A percentile compares a stretch with the other conserved stretches of the same genome.
phyloP scores from a whole-genome alignment of 2,888 invertebrate genomes.

The Bellardia bayeri region DNA sequence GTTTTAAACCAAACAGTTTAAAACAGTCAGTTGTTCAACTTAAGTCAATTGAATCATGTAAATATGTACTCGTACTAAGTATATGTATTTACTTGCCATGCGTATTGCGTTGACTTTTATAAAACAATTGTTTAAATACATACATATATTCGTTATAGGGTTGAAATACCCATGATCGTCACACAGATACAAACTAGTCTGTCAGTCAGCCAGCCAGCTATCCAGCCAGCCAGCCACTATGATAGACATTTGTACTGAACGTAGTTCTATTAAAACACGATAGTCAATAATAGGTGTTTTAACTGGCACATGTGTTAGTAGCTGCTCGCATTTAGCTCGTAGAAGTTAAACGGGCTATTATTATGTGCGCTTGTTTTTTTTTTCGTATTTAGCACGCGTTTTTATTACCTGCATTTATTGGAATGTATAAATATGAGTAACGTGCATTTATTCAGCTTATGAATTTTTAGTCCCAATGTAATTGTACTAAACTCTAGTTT shows the following conservation, averaged over 20 bases:
- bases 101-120: constrained; percentile 11
- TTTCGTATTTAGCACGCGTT: constrained; percentile 30
- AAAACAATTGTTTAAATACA: constrained; percentile 57
- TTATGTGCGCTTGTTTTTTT: neutral
- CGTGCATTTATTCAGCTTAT: neutral
- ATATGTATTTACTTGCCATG: neutral
- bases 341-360: constrained; percentile 22
- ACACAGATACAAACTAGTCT: neutral
- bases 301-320: constrained; percentile 11
- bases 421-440: constrained; percentile 4
- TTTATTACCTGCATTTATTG: constrained; percentile 51
- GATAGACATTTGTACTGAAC: neutral
- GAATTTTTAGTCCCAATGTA: neutral
- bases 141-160: constrained; percentile 18
- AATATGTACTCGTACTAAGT: neutral
- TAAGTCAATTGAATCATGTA: constrained; percentile 24
- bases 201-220: neutral
- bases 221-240: neutral
- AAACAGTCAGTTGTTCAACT: constrained; percentile 1
- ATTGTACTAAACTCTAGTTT: constrained; percentile 11
- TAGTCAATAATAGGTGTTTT: neutral
- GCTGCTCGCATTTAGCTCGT: neutral
- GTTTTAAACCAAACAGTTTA: neutral
- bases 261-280: neutral
- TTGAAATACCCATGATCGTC: constrained; percentile 18